Conservation (phyloP, 2,888 invertebrate species). For the Drosophila neonasuta region DNA sequence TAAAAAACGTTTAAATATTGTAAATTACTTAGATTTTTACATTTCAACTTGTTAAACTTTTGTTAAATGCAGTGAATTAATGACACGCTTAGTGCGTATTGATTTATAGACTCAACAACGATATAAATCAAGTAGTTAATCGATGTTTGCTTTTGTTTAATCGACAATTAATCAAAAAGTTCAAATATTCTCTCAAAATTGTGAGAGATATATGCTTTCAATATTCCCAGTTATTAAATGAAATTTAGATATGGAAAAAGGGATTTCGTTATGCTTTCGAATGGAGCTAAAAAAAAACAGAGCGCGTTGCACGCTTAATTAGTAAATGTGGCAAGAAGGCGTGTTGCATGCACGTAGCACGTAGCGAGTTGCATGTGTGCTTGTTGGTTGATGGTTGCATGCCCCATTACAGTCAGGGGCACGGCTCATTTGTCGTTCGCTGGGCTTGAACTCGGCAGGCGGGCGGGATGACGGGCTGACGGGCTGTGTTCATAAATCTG, state of each 20-base stretch:
- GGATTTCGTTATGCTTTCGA: conserved; percentile 11
- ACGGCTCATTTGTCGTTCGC: conserved; percentile 66
- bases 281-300: neutral
- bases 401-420: conserved; percentile 55
- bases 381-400: conserved; percentile 38
- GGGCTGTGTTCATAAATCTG: conserved; percentile 59
- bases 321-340: conserved; percentile 37
- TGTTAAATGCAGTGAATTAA: conserved; percentile 14
- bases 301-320: conserved; percentile 52
- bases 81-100: conserved; percentile 6
- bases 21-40: too few relatives aligned
- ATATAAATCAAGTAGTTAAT: conserved; percentile 17
- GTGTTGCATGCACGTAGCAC: conserved; percentile 44
- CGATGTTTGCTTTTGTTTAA: conserved; percentile 17
- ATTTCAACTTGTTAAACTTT: neutral
- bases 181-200: conserved; percentile 4
- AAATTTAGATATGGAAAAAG: conserved; percentile 26
- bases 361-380: conserved; percentile 25
- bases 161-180: conserved; percentile 28
- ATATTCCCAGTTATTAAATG: conserved; percentile 41
- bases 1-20: too few relatives aligned
- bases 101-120: conserved; percentile 3
- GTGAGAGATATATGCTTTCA: conserved; percentile 29
- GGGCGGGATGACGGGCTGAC: conserved; percentile 2
- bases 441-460: conserved; percentile 41